A percentile compares a stretch with the other conserved stretches of the same genome.
Evolutionary conservation across 2,888 invertebrate species (phyloP).

Genomic region (Euplexia lucipara): DNA sequence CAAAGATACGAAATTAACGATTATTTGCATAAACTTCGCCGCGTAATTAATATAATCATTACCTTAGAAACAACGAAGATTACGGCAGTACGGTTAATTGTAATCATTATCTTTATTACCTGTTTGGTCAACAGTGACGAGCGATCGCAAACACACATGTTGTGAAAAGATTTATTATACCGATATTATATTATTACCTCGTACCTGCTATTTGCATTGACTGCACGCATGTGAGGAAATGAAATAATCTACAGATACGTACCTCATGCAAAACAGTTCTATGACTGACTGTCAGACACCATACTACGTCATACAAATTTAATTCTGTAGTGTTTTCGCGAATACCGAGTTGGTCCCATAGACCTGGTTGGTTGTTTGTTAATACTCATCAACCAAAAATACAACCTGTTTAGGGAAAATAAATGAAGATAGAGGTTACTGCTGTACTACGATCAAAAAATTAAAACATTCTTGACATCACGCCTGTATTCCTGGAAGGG

Average conservation of each 20-base stretch:
- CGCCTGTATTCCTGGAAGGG: too few species aligned
- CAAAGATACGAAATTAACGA: background rate
- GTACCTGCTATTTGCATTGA: background rate
- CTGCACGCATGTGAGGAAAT: background rate
- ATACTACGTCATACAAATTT: too few species aligned
- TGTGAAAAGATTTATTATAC: background rate
- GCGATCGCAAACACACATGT: background rate
- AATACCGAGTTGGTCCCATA: too few species aligned
- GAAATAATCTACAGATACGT: background rate
- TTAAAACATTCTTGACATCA: too few species aligned
- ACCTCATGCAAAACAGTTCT: too few species aligned
- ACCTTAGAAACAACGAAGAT: constrained; percentile 1
- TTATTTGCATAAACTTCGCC: constrained; percentile 7
- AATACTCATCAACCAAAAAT: too few species aligned
- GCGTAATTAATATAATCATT: background rate
- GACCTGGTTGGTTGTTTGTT: too few species aligned
- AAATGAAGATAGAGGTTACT: too few species aligned
- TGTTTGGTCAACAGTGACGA: constrained; percentile 3
- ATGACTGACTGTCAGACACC: too few species aligned
- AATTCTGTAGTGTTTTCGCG: too few species aligned
- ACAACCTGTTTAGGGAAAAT: too few species aligned
- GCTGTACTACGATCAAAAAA: too few species aligned
- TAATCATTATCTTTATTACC: constrained; percentile 7
- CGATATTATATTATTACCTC: background rate
- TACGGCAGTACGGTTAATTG: background rate